These are phyloP conservation scores for Seira sanloemensis DNA, from an alignment of 2,888 invertebrate genomes.

Conservation along the genomic window DNA sequence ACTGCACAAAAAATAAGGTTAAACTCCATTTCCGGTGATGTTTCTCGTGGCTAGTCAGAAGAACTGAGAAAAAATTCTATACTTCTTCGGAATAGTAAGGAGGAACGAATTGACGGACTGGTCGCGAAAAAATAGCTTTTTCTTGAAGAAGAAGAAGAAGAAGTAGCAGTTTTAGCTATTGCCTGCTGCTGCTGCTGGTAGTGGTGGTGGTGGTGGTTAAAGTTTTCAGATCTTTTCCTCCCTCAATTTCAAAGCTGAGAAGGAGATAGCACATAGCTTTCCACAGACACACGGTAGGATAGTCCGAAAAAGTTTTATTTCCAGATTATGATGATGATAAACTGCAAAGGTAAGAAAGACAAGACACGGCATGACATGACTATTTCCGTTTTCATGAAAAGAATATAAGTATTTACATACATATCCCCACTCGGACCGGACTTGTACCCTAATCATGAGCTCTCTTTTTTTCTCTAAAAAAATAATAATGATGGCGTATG, in stretches of 20 bases:
- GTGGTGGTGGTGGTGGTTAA: too few relatives aligned
- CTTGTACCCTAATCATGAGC: neutral
- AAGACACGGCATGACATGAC: constrained; percentile 47
- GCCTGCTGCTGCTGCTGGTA: too few relatives aligned
- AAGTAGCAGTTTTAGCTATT: too few relatives aligned
- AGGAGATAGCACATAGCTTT: too few relatives aligned
- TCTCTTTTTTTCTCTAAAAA: too few relatives aligned
- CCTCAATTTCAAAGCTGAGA: too few relatives aligned
- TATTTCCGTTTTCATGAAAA: constrained; percentile 33
- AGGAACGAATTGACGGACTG: neutral
- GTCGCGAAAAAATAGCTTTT: neutral
- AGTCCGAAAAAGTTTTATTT: constrained; percentile 33
- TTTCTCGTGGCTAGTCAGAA: constrained; percentile 54
- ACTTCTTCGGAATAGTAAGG: constrained; percentile 11
- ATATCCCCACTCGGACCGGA: too few relatives aligned
- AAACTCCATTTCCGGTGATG: constrained; percentile 25
- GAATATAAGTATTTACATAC: too few relatives aligned
- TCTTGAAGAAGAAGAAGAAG: too few relatives aligned
- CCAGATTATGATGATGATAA: constrained; percentile 42
- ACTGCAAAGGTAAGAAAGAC: constrained; percentile 26
- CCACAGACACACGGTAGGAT: too few relatives aligned
- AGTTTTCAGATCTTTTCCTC: too few relatives aligned
- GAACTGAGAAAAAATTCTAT: constrained; percentile 22
- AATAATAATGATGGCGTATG: neutral
- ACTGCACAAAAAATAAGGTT: constrained; percentile 23